These are phyloP conservation scores for Drosophila lacertosa DNA, from an alignment of 1,140 invertebrate genomes.

Conservation along the genomic window DNA sequence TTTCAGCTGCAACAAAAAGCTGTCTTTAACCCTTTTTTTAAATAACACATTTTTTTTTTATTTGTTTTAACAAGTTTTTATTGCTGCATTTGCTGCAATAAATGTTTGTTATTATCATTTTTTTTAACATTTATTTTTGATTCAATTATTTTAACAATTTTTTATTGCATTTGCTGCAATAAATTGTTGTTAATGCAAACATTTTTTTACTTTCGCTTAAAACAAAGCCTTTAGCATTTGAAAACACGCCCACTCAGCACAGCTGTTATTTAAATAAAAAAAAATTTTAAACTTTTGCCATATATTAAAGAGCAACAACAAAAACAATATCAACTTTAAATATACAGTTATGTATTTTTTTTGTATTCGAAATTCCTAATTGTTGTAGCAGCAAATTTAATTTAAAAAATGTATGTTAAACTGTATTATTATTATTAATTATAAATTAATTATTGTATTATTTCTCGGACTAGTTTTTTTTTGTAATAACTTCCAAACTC, in stretches of 20 bases:
- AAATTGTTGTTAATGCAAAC: slow-evolving; percentile 13
- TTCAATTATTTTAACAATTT: slow-evolving; percentile 2
- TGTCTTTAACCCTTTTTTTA: background rate
- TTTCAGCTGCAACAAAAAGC: background rate
- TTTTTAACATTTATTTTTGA: background rate
- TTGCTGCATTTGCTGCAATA: background rate
- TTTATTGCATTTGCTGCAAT: slow-evolving; percentile 3
- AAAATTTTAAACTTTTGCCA: slow-evolving; percentile 24
- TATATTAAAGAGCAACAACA: slow-evolving; percentile 9
- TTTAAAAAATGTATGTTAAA: slow-evolving; percentile 67
- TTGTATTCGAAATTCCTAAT: slow-evolving; percentile 64
- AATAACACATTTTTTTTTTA: slow-evolving; percentile 17
- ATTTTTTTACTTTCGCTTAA: background rate
- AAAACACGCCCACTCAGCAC: slow-evolving; percentile 37
- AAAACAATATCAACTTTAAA: slow-evolving; percentile 1
- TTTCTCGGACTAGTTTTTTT: slow-evolving; percentile 28
- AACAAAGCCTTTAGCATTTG: slow-evolving; percentile 64
- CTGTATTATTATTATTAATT: slow-evolving; percentile 66
- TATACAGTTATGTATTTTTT: slow-evolving; percentile 14
- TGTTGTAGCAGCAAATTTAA: slow-evolving; percentile 78
- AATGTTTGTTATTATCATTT: slow-evolving; percentile 1
- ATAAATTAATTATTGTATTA: slow-evolving; percentile 49
- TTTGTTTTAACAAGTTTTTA: slow-evolving; percentile 3
- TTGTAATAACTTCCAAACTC: slow-evolving; percentile 30
- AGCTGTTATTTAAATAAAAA: slow-evolving; percentile 35